Conservation (phyloP, 2,888 invertebrate genomes). For the Andrena minutula region DNA sequence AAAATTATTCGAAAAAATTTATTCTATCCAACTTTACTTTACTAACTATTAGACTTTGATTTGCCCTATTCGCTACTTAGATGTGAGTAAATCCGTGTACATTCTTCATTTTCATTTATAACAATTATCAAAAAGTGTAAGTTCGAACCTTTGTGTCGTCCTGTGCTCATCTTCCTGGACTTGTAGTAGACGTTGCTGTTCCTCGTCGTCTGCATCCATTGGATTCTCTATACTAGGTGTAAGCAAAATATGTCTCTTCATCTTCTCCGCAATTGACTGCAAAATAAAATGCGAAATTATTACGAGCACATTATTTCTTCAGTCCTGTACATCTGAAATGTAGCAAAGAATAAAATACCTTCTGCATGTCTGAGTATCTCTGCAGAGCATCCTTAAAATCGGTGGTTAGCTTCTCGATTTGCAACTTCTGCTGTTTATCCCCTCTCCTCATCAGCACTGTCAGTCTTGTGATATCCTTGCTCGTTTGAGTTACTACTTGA, state of each 20-base stretch:
- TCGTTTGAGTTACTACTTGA: slow-evolving; percentile 90
- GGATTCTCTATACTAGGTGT: slow-evolving; percentile 73
- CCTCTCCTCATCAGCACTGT: slow-evolving; percentile 90
- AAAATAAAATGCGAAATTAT: slow-evolving; percentile 45
- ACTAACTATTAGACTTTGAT: too few species aligned
- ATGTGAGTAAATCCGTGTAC: too few species aligned
- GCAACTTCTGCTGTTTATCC: slow-evolving; percentile 93
- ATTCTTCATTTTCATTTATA: too few species aligned
- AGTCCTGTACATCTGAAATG: not conserved
- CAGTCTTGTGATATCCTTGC: slow-evolving; percentile 90
- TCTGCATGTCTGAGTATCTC: slow-evolving; percentile 92
- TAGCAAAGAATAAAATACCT: slow-evolving; percentile 86
- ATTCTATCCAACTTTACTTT: too few species aligned
- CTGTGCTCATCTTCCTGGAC: slow-evolving; percentile 78
- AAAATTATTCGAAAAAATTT: too few species aligned
- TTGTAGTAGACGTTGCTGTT: slow-evolving; percentile 78
- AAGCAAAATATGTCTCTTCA: slow-evolving; percentile 81
- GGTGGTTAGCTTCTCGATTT: slow-evolving; percentile 93
- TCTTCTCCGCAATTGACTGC: slow-evolving; percentile 81
- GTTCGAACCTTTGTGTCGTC: slow-evolving; percentile 78
- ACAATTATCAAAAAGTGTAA: too few species aligned
- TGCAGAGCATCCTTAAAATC: slow-evolving; percentile 93
- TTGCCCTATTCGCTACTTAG: too few species aligned
- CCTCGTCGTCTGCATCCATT: slow-evolving; percentile 75
- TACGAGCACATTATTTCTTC: not conserved